These are phyloP conservation scores for Epinotia bilunana DNA, from an alignment of 2,888 invertebrate genomes.

Conservation along the genomic window DNA sequence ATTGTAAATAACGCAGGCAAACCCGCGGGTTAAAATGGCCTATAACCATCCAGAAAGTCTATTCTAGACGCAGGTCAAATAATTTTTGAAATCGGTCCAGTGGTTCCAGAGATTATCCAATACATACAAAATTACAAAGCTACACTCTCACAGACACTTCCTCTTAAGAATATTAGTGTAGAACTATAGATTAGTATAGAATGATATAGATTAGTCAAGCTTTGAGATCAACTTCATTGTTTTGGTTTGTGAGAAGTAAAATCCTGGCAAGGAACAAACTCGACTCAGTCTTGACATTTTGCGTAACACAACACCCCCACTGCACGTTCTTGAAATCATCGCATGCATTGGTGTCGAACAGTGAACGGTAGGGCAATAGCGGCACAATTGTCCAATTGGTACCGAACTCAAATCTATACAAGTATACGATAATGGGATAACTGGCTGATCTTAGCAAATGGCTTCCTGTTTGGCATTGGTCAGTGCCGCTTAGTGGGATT, in stretches of 20 bases:
- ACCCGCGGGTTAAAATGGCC: too few species aligned
- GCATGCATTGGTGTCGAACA: constrained; percentile 43
- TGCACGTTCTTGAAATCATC: constrained; percentile 18
- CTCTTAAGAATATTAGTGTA: too few species aligned
- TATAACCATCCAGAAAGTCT: too few species aligned
- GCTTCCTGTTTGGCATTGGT: constrained; percentile 60
- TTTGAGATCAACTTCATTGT: too few species aligned
- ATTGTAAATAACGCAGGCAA: too few species aligned
- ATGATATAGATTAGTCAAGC: too few species aligned
- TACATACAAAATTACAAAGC: too few species aligned
- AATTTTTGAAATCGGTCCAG: too few species aligned
- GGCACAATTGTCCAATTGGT: constrained; percentile 74
- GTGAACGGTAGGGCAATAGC: constrained; percentile 54
- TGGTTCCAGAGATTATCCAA: too few species aligned
- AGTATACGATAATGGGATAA: constrained; percentile 70
- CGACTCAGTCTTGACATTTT: neutral
- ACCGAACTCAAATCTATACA: constrained; percentile 67
- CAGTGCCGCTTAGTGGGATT: constrained; percentile 42
- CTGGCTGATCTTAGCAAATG: constrained; percentile 67
- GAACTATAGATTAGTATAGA: too few species aligned
- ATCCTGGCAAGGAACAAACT: neutral
- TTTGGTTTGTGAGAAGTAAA: neutral
- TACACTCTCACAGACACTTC: too few species aligned
- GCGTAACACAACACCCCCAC: neutral
- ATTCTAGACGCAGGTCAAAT: too few species aligned